A percentile compares a stretch with the other conserved stretches of the same genome.
phyloP scores from a whole-genome alignment of 2,113 vertebrate genomes.

The Ceyx cyanopectus region DNA sequence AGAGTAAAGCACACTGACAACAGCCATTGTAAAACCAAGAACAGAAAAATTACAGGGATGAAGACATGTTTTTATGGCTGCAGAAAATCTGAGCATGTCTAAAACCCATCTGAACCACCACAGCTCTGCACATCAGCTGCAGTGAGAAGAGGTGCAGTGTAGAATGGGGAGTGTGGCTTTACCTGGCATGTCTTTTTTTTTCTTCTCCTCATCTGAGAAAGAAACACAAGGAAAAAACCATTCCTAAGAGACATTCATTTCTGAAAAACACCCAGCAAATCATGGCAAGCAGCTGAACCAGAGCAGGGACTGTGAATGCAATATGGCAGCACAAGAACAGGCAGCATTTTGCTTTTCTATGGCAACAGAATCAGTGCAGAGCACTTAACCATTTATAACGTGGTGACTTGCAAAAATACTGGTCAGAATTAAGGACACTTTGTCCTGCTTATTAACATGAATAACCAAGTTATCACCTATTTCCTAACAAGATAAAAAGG shows the following conservation, averaged over 20 bases:
- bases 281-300: not conserved
- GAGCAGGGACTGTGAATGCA: not conserved
- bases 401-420: not conserved
- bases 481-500: not conserved
- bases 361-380: not conserved
- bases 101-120: not conserved
- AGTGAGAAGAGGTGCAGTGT: not conserved
- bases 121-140: not conserved
- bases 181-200: not conserved
- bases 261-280: not conserved
- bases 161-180: not conserved
- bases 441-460: not conserved
- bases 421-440: not conserved
- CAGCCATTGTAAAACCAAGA: not conserved
- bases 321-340: not conserved
- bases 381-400: not conserved
- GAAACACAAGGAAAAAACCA: not conserved
- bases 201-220: not conserved
- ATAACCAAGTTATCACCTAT: not conserved
- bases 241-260: not conserved
- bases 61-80: not conserved
- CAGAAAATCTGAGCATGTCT: not conserved
- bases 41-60: not conserved
- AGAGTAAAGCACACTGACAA: not conserved
- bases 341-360: constrained; percentile 6